Conservation (phyloP, 2,113 vertebrate genomes). For the Kobus ellipsiprymnus region DNA sequence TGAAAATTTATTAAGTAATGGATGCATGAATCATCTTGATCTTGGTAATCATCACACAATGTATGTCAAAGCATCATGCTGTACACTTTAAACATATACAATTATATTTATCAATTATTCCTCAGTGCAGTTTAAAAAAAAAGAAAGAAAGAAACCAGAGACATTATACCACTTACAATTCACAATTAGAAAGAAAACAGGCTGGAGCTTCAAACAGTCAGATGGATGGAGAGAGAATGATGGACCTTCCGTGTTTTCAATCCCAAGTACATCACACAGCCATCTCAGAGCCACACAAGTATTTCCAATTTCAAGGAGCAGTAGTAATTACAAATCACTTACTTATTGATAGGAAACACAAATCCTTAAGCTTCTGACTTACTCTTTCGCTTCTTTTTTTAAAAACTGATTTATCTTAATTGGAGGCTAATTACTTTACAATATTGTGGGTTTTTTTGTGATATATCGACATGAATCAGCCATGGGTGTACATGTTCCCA, state of each 20-base stretch:
- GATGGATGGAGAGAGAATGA: not conserved
- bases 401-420: not conserved
- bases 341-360: constrained; percentile 15
- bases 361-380: not conserved
- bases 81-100: not conserved
- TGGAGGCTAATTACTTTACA: not conserved
- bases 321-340: not conserved
- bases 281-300: not conserved
- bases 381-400: not conserved
- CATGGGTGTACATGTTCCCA: not conserved
- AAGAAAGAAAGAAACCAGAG: not conserved
- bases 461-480: not conserved
- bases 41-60: not conserved
- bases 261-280: not conserved
- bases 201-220: not conserved
- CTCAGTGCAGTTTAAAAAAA: not conserved
- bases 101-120: not conserved
- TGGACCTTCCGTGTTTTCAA: not conserved
- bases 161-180: not conserved
- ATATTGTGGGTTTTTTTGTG: not conserved
- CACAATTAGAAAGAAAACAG: not conserved
- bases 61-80: not conserved
- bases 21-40: not conserved
- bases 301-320: not conserved
- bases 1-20: not conserved